Conservation (phyloP, 1,140 invertebrate species). For the Euura saliciscinereae region DNA sequence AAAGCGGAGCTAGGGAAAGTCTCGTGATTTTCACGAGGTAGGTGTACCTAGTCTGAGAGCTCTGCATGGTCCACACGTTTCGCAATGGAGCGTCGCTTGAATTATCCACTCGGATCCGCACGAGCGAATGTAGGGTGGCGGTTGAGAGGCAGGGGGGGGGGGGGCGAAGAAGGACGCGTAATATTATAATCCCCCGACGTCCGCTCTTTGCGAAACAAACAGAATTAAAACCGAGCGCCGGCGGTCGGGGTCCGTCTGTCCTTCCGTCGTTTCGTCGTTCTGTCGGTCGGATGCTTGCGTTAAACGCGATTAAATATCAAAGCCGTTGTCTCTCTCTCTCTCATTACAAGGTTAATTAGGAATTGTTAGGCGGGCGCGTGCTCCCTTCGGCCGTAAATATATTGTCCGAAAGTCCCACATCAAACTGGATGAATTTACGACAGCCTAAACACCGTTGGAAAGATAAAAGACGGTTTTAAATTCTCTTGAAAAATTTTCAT, state of each 20-base stretch:
- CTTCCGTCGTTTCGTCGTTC: conserved; percentile 20
- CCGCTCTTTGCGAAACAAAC: conserved; percentile 43
- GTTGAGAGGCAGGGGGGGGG: background rate
- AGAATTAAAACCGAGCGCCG: conserved; percentile 46
- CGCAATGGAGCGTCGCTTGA: no score
- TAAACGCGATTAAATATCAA: conserved; percentile 58
- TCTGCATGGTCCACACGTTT: no score
- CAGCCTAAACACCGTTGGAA: background rate
- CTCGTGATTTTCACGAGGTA: no score
- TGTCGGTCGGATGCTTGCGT: conserved; percentile 29
- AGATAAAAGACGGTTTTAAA: background rate
- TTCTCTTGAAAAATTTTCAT: background rate
- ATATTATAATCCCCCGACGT: conserved; percentile 25
- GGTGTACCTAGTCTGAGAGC: no score
- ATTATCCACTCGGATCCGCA: no score
- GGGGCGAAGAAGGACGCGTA: background rate
- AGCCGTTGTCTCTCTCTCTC: conserved; percentile 36
- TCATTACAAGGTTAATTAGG: conserved; percentile 52
- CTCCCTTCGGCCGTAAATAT: background rate
- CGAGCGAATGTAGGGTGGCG: background rate
- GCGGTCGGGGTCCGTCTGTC: background rate
- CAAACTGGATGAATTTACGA: no score
- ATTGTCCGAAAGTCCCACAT: background rate
- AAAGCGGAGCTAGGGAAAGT: no score
- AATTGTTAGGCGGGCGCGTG: background rate